Conservation (phyloP, 1,140 invertebrate species). For the Hycleus cichorii region DNA sequence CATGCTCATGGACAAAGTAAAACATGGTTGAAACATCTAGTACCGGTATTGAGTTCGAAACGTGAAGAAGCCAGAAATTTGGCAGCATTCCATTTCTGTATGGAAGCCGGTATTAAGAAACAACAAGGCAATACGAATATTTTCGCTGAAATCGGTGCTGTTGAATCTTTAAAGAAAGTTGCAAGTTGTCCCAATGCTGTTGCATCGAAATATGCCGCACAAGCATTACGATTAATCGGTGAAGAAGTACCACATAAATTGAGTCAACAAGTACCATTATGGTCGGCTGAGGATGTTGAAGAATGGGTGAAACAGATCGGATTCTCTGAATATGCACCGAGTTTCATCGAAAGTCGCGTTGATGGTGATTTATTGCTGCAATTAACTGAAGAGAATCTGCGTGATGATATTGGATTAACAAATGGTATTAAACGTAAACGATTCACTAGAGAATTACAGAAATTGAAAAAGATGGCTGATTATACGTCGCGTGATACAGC, state of each 20-base stretch:
- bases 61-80: slow-evolving; percentile 92
- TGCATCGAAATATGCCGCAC: slow-evolving; percentile 94
- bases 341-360: slow-evolving; percentile 86
- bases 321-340: slow-evolving; percentile 73
- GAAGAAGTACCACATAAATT: slow-evolving; percentile 96
- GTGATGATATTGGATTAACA: slow-evolving; percentile 83
- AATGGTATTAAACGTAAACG: slow-evolving; percentile 91
- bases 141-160: slow-evolving; percentile 90
- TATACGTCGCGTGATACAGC: slow-evolving; percentile 91
- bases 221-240: slow-evolving; percentile 90
- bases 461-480: slow-evolving; percentile 94
- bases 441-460: slow-evolving; percentile 90
- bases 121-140: slow-evolving; percentile 92
- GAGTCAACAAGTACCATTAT: slow-evolving; percentile 95
- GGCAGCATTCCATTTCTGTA: slow-evolving; percentile 98
- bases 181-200: slow-evolving; percentile 97
- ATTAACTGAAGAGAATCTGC: slow-evolving; percentile 85
- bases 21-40: slow-evolving; percentile 88
- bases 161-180: slow-evolving; percentile 91
- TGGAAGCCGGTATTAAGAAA: slow-evolving; percentile 98
- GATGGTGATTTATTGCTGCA: slow-evolving; percentile 96
- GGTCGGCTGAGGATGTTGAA: slow-evolving; percentile 92
- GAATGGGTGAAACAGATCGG: slow-evolving; percentile 99
- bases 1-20: slow-evolving; percentile 95
- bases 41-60: slow-evolving; percentile 93